Base-by-base conservation (phyloP, 1,140 invertebrate genomes). In the Drosophila albomicans region DNA sequence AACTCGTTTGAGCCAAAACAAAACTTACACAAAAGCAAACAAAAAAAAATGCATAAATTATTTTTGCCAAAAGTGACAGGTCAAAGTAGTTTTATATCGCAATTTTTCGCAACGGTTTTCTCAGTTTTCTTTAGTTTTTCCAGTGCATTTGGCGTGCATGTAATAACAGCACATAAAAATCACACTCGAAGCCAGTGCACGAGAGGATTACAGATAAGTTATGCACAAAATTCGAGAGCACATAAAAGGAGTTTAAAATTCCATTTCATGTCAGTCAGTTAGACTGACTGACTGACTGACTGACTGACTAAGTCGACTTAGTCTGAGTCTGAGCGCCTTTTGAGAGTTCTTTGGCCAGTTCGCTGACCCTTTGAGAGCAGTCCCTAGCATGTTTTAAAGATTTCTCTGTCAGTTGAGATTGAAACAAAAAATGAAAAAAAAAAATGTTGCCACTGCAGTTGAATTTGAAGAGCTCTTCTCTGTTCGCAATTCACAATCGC, bases 101-200 rank as follows among this genome's bases (percentile, higher is more conserved):
- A 25, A 25, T 49, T 51, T 51, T 38, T 28, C 30, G 25, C 38
- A n/a, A 38, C 48, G 25, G 32, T 63, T 54, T 15, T n/a, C 51
- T 2, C 16, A 28, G 30, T 41, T 41, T 78, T 81, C 10, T 10
- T 10, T 8, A 54, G 49, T 54, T 54, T 80, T 85, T 88, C 76
- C 80, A 88, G 52, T 88, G 84, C 84, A 88, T 82, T 88, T 82
- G 62, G 68, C 68, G 54, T 68, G 66, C 69, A 78, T 71, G 79
- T 74, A 81, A 81, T 86, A 81, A 74, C 69, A 82, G 72, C 51
- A 72, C 68, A 87, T 88, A 82, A 82, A 81, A 76, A 79, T 73
- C 79, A 76, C 76, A 81, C 80, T 82, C 25, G 30, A 56, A n/a
- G 35, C 20, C 15, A 41, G 45, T 41, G 16, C 6, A 48, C 13